Percentiles rank a stretch among this genome's conserved stretches.
Conservation (phyloP, 2,888 invertebrate species). For the Scaptomyza reducta region DNA sequence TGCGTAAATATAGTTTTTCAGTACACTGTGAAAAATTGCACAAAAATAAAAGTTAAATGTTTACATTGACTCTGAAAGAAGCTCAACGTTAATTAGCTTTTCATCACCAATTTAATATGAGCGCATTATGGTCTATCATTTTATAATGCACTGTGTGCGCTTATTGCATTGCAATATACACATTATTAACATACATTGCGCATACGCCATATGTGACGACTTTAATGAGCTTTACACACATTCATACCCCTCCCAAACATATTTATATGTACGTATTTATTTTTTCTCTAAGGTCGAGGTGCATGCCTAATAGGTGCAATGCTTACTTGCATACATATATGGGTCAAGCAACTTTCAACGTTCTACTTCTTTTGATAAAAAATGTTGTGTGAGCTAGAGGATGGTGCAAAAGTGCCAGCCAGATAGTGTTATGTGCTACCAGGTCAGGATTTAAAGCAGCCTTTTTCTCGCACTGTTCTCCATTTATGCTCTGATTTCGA, state of each 20-base stretch:
- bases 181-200: slow-evolving; percentile 30
- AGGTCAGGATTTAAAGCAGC: slow-evolving; percentile 67
- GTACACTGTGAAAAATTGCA: not conserved
- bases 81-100: not conserved
- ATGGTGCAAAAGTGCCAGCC: slow-evolving; percentile 7
- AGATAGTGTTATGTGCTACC: slow-evolving; percentile 12
- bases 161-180: slow-evolving; percentile 14
- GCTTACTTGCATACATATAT: slow-evolving; percentile 44
- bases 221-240: slow-evolving; percentile 60
- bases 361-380: slow-evolving; percentile 55
- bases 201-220: slow-evolving; percentile 38
- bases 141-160: slow-evolving; percentile 2
- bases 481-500: not conserved
- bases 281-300: slow-evolving; percentile 65
- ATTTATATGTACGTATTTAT: not conserved
- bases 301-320: slow-evolving; percentile 49
- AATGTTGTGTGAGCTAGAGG: slow-evolving; percentile 55
- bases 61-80: not conserved
- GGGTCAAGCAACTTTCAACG: slow-evolving; percentile 52
- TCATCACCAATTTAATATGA: not conserved
- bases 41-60: not conserved
- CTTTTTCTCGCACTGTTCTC: slow-evolving; percentile 4
- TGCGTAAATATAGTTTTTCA: not conserved
- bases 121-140: not conserved
- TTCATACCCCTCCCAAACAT: slow-evolving; percentile 3